Evolutionary conservation across 2,888 invertebrate genomes (phyloP), one percentile per base, ranked within the genome.

Genomic region (Sminthurinus aureus): DNA sequence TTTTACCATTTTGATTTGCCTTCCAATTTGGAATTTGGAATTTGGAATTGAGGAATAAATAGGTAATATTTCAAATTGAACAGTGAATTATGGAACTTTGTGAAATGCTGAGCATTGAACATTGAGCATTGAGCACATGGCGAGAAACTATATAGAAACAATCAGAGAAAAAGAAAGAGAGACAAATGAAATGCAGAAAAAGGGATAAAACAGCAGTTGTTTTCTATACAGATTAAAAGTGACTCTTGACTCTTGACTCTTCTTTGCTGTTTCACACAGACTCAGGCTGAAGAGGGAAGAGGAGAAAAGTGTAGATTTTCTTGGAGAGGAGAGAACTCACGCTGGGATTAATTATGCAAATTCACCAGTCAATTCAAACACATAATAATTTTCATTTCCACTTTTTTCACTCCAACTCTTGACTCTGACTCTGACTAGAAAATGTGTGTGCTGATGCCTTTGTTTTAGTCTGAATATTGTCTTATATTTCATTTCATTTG

Each of bases 271-370:
- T 38, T 50, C 75, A 13, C 26, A 24, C 75, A 13, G 8, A 12
- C 69, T 8, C n/a, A 12, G n/a, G 8, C 69, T 67, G 69, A 12
- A 24, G n/a, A 69, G 20, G 24, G 69, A 11, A 69, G 20, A 12
- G 69, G 69, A 69, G 38, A 38, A 38, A 38, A 38, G 38, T 38
- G 3, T 6, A 67, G 22, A 73, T 78, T 64, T 64, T 22, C 8
- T 38, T 38, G 58, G 52, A 58, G 58, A 64, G 78, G 66, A 51
- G 13, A 77, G 82, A 22, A 50, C 66, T 66, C 82, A 76, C 66
- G 82, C 82, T 82, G 82, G 77, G 82, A 82, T 82, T 82, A 82
- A 82, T 82, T 82, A 82, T 82, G 82, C 82, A 82, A 82, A 82
- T 82, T 77, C 64, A 69, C 22, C 71, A 58, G 38, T 82, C 76